Evolutionary conservation across 37 sponge, comb jelly and placozoan species (phyloP).

Genomic region (Theonella swinhoei): DNA sequence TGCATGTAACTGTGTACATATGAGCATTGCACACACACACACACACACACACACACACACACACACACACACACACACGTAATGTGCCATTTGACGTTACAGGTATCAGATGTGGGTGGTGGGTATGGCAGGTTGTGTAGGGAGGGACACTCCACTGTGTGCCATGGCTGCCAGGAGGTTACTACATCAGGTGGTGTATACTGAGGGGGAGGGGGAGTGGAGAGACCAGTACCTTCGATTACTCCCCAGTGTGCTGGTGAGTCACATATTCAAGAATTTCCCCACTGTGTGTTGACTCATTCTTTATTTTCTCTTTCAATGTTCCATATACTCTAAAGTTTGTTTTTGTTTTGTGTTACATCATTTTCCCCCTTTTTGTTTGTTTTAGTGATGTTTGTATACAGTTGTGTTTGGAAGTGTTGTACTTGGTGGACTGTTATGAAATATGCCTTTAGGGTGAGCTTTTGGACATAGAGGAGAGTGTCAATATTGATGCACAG

Average conservation of each 20-base stretch:
- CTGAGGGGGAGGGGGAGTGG: neutral
- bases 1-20: neutral
- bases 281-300: too few relatives aligned
- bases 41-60: too few relatives aligned
- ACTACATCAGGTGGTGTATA: neutral
- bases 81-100: neutral
- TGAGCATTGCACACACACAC: too few relatives aligned
- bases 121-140: neutral
- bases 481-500: too few relatives aligned
- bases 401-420: too few relatives aligned
- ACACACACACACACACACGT: neutral
- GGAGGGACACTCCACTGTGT: neutral
- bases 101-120: neutral
- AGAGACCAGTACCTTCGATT: neutral
- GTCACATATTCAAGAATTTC: neutral
- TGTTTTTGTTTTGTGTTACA: too few relatives aligned
- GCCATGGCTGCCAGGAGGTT: neutral
- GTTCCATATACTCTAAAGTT: too few relatives aligned
- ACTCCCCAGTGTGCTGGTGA: neutral
- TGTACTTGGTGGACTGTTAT: too few relatives aligned
- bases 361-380: neutral
- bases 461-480: too few relatives aligned
- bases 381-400: too few relatives aligned
- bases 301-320: too few relatives aligned
- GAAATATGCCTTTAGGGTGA: too few relatives aligned